Conservation (phyloP, 2,797 vertebrate genomes). For the Lepus townsendii region DNA sequence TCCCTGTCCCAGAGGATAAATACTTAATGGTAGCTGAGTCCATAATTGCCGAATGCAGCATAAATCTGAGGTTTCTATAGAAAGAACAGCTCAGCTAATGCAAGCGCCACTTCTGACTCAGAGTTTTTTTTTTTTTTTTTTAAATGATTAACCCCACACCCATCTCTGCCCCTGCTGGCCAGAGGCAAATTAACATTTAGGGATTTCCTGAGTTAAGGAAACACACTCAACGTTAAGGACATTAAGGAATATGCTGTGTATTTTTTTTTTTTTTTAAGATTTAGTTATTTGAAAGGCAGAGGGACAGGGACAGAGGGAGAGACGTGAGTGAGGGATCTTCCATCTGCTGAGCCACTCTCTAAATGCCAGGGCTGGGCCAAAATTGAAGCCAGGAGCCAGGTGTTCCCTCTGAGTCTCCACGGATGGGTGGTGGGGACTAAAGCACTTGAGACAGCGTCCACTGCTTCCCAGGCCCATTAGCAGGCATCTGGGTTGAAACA, state of each 20-base stretch:
- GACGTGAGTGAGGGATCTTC: no score
- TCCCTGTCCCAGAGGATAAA: neutral
- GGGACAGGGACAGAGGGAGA: no score
- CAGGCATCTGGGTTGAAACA: no score
- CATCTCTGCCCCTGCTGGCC: neutral
- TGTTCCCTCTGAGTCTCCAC: no score
- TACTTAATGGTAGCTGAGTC: neutral
- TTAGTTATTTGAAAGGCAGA: no score
- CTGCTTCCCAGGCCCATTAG: no score
- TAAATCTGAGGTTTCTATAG: conserved; percentile 7
- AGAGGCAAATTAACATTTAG: neutral
- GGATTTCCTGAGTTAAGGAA: conserved; percentile 52
- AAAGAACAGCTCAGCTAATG: conserved; percentile 41
- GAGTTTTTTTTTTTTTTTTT: conserved; percentile 34
- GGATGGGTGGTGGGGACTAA: no score
- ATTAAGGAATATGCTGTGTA: neutral
- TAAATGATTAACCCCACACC: conserved; percentile 55
- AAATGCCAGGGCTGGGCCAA: no score
- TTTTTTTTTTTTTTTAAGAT: no score
- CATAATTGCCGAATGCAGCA: conserved; percentile 55
- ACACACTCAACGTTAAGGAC: neutral
- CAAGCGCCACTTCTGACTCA: conserved; percentile 65
- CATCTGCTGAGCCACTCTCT: no score
- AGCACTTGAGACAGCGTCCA: no score
- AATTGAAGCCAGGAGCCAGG: no score